phyloP scores from a whole-genome alignment of 2,888 invertebrate species.

The Amiota communis region DNA sequence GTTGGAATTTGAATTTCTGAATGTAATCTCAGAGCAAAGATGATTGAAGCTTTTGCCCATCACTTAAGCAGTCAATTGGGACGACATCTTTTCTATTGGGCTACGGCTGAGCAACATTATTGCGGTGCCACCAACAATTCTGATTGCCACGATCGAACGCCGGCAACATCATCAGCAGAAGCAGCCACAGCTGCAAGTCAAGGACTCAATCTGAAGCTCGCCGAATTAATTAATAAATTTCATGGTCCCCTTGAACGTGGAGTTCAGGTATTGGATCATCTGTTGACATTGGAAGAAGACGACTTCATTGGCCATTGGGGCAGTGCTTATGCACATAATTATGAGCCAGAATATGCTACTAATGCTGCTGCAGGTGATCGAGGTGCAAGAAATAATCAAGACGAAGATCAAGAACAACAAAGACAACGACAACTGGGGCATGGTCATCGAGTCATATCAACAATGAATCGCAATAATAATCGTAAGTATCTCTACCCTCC shows the following conservation, averaged over 20 bases:
- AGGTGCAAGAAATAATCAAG: slow-evolving; percentile 60
- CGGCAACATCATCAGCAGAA: slow-evolving; percentile 58
- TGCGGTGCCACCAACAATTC: background rate
- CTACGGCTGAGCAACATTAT: slow-evolving; percentile 55
- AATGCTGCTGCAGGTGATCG: slow-evolving; percentile 53
- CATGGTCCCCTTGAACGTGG: slow-evolving; percentile 73
- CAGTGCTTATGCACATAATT: slow-evolving; percentile 69
- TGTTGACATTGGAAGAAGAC: slow-evolving; percentile 76
- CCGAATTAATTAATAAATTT: slow-evolving; percentile 74
- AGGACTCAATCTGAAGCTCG: slow-evolving; percentile 77
- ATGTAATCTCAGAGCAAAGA: slow-evolving; percentile 53
- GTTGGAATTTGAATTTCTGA: too few species aligned
- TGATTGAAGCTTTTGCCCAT: slow-evolving; percentile 73
- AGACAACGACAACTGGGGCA: slow-evolving; percentile 35
- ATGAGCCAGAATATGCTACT: slow-evolving; percentile 64
- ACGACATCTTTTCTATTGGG: slow-evolving; percentile 78
- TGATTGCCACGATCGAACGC: slow-evolving; percentile 40
- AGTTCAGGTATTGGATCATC: slow-evolving; percentile 78
- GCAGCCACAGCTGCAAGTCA: slow-evolving; percentile 40
- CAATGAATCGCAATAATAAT: slow-evolving; percentile 28
- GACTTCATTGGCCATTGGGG: slow-evolving; percentile 72
- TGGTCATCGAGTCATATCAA: slow-evolving; percentile 40
- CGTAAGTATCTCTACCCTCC: slow-evolving; percentile 18
- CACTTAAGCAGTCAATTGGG: slow-evolving; percentile 74
- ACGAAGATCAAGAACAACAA: slow-evolving; percentile 40